Evolutionary conservation across 2,888 invertebrate genomes (phyloP), one percentile per base, ranked within the genome.

Genomic region (Drosophila conformis): DNA sequence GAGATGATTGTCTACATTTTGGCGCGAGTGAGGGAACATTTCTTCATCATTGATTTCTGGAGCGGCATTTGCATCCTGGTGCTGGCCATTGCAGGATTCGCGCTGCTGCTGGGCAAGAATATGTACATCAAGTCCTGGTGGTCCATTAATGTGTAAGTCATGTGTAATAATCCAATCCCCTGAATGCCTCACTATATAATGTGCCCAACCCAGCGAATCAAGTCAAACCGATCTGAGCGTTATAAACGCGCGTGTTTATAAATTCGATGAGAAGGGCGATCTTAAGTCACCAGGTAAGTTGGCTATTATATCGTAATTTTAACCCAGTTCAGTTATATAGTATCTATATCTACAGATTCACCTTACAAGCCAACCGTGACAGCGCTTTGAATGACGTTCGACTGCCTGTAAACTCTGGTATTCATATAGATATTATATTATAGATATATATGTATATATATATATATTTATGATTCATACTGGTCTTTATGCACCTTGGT

Each of bases 41-140:
- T 87, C 77, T 90, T 90, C 35, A 90, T 91, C 38, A 90, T 91
- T 40, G 91, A 91, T 29, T 91, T 90, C 69, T 86, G 91, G 91
- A 91, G 90, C 46, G 91, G 91, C 21, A 89, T 91, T 40, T 91
- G 90, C 46, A 65, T 91, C 4, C 52, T 91, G 60, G 81, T 72
- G 7, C 65, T 91, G 66, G 89, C 91, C 49, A 76, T 90, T n/a
- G 85, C 88, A 3, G 91, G 82, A 0, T 91, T 91, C 15, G 77
- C 85, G 10, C 82, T 91, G n/a, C 58, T 91, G 21, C 74, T 91
- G 35, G 91, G 89, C 69, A 90, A 76, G 71, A 91, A 91, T 57
- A 59, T 80, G 62, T 81, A 88, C 33, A 91, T 91, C 2, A 83
- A 82, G 15, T 63, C 81, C 46, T 91, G 91, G 91, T 91, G 91